These are phyloP conservation scores for Plusia festucae DNA, from an alignment of 2,888 invertebrate species.

Conservation along the genomic window DNA sequence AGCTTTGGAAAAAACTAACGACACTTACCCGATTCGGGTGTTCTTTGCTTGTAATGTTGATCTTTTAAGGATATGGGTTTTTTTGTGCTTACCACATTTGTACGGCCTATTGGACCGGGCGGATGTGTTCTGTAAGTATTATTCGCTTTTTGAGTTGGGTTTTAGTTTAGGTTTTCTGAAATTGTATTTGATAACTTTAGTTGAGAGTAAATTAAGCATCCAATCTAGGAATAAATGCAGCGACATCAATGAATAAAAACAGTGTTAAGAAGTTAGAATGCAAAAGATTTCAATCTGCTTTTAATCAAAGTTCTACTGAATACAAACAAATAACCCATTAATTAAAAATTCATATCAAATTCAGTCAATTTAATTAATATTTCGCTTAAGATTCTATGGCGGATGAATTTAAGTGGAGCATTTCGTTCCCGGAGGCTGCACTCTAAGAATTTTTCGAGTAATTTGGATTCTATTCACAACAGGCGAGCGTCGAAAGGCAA, in stretches of 20 bases:
- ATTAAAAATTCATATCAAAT: conserved; percentile 21
- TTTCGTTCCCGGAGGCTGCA: conserved; percentile 67
- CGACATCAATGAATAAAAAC: too few relatives aligned
- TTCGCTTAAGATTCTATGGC: conserved; percentile 63
- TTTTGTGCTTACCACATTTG: conserved; percentile 28
- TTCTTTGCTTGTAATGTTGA: conserved; percentile 65
- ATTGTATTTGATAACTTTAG: too few relatives aligned
- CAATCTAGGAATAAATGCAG: too few relatives aligned
- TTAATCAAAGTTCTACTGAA: not conserved
- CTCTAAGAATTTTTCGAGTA: conserved; percentile 80
- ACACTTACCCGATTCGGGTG: conserved; percentile 68
- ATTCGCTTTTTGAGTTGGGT: too few relatives aligned
- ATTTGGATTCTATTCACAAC: conserved; percentile 87
- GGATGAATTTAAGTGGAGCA: conserved; percentile 68
- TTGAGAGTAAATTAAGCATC: too few relatives aligned
- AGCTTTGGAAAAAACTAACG: conserved; percentile 73
- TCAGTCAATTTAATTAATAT: conserved; percentile 62
- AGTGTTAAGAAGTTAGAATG: too few relatives aligned
- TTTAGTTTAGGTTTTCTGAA: too few relatives aligned
- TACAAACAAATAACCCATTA: not conserved
- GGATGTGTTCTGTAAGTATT: not conserved
- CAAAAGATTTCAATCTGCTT: too few relatives aligned
- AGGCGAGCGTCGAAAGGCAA: conserved; percentile 72
- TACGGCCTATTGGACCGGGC: not conserved
- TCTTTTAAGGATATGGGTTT: conserved; percentile 45